Evolutionary conservation across 2,888 invertebrate genomes (phyloP).

Genomic region (Lithophane leautieri): DNA sequence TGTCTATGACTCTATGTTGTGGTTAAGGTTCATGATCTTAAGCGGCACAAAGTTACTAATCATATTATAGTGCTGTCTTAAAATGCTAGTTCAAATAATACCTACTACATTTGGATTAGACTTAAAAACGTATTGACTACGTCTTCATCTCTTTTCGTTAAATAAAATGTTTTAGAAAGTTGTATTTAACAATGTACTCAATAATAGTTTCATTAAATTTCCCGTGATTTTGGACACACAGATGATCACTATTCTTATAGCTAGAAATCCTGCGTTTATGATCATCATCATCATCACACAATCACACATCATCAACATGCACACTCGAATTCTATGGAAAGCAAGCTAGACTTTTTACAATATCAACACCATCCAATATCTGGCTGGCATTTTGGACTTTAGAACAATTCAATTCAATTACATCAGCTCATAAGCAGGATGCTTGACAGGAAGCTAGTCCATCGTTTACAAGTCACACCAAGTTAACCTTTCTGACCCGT

Average conservation of each 20-base stretch:
- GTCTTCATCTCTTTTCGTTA: background rate
- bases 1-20: conserved; percentile 64
- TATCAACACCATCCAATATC: too few species aligned
- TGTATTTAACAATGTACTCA: background rate
- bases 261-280: background rate
- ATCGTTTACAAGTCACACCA: conserved; percentile 26
- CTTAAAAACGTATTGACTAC: background rate
- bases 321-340: background rate
- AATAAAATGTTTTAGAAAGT: background rate
- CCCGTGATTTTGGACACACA: background rate
- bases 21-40: conserved; percentile 30
- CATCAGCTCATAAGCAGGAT: conserved; percentile 15
- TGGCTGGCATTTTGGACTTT: background rate
- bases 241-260: background rate
- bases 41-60: conserved; percentile 26
- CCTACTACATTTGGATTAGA: background rate
- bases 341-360: too few species aligned
- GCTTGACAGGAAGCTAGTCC: conserved; percentile 36
- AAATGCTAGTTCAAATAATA: background rate
- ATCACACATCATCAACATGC: background rate
- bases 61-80: conserved; percentile 22
- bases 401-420: conserved; percentile 13
- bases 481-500: conserved; percentile 59
- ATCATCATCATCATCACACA: too few species aligned
- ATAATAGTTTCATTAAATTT: background rate